Percentiles rank a stretch among this genome's conserved stretches.
Evolutionary conservation across 2,888 invertebrate genomes (phyloP).

Genomic region (Panzeria rudis): DNA sequence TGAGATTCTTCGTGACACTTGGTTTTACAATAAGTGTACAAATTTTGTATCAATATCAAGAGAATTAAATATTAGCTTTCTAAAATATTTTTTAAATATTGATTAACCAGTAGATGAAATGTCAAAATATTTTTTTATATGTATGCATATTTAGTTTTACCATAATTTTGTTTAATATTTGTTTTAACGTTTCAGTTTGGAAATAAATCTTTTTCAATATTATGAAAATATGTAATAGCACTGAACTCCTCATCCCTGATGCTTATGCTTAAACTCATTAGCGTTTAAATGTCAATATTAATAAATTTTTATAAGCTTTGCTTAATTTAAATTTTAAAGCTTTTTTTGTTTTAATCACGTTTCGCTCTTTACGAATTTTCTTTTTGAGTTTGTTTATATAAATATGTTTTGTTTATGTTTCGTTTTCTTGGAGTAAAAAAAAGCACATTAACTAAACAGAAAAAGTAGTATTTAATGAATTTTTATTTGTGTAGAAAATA

Average conservation of each 20-base stretch:
- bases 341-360: not conserved
- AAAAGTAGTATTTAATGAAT: not conserved
- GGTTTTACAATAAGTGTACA: no score
- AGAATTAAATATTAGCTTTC: no score
- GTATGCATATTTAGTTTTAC: no score
- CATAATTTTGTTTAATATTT: no score
- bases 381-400: not conserved
- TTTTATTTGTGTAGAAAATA: not conserved
- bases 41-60: no score
- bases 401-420: not conserved
- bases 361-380: not conserved
- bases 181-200: no score
- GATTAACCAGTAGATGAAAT: no score
- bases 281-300: not conserved
- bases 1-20: no score
- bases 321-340: not conserved
- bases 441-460: not conserved
- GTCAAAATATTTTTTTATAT: no score
- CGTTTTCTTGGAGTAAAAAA: not conserved
- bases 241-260: not conserved
- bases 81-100: no score
- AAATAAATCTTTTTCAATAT: no score
- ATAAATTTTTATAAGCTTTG: not conserved
- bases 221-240: no score
- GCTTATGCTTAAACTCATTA: not conserved